Percentiles rank a stretch among this genome's conserved stretches.
These are phyloP conservation scores for Prionailurus bengalensis DNA, from an alignment of 2,113 vertebrate genomes.

Conservation along the genomic window DNA sequence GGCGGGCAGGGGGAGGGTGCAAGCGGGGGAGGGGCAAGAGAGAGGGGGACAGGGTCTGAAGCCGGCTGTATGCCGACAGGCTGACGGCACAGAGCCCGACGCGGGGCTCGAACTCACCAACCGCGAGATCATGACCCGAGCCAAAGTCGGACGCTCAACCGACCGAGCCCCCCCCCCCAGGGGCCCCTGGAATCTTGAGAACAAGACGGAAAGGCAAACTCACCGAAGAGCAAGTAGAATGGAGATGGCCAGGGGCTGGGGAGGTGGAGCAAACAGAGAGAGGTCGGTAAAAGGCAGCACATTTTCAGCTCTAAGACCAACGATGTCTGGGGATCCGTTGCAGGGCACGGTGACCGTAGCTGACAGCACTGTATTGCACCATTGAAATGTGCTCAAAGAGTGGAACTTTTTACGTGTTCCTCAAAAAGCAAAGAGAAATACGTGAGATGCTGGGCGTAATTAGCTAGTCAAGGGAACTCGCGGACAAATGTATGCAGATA, in stretches of 20 bases:
- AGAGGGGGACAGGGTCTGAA: too few species aligned
- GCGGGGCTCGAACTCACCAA: too few species aligned
- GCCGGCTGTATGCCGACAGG: fast-evolving
- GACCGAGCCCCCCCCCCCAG: too few species aligned
- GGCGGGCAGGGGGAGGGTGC: too few species aligned
- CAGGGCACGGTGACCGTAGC: fast-evolving
- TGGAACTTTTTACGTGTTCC: background rate
- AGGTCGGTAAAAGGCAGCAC: background rate
- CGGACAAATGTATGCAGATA: background rate
- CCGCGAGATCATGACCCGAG: too few species aligned
- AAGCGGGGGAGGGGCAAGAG: too few species aligned
- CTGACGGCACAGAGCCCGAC: too few species aligned
- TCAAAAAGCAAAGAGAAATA: background rate
- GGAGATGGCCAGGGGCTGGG: background rate
- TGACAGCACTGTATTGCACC: too few species aligned
- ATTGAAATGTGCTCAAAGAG: background rate
- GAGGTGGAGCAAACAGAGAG: background rate
- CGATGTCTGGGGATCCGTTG: background rate
- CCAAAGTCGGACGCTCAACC: too few species aligned
- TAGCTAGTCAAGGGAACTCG: background rate
- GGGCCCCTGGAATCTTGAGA: too few species aligned
- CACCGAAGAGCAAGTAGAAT: background rate
- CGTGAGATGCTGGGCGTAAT: background rate
- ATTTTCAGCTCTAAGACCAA: background rate
- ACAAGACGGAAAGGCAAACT: background rate